Base-by-base conservation (phyloP, 1,140 invertebrate species). In the Drosophila novamexicana region DNA sequence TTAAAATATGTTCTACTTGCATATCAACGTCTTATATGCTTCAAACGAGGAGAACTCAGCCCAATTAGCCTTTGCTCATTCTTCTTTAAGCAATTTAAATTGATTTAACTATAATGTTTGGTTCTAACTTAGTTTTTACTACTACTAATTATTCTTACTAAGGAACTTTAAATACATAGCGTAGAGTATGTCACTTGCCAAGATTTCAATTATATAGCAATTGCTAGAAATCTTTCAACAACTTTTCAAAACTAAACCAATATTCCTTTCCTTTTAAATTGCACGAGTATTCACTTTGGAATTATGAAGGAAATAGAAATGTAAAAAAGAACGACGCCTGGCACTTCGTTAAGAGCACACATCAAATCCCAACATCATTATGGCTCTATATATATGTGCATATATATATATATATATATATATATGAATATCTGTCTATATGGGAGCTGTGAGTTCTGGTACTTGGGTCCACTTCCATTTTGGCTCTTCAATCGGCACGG, bases 341-440 rank as follows among this genome's bases (percentile, higher is more conserved):
- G 42, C 53, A 62, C 44, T 62, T 62, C 34, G 59, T 62, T 39
- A 39, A 36, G 37, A 59, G 65, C 34, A 32, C 59, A 36, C 54
- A 29, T 37, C 37, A 71, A 71, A 58, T 72, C 63, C 45, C 69
- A n/a, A 49, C 54, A 72, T 67, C 69, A 67, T 72, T 72, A 72
- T 72, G 54, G 47, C 22, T 54, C 34, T 54, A 34, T 53, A 53
- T 53, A 53, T 36, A 58, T 59, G 14, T 18, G 45, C 2, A 50
- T 34, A 49, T 42, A n/a, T 18, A 39, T 45, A 39, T 16, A 18
- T 12, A 16, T 40, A 40, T 42, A 57, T 65, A 44, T 12, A 18
- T 18, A 18, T 18, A 18, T 18, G 18, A 18, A 12, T 39, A n/a
- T 18, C 16, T 40, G 4, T 50, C 34, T 16, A 45, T 18, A 32